Conservation (phyloP, 2,888 invertebrate genomes). For the Monopis laevigella region DNA sequence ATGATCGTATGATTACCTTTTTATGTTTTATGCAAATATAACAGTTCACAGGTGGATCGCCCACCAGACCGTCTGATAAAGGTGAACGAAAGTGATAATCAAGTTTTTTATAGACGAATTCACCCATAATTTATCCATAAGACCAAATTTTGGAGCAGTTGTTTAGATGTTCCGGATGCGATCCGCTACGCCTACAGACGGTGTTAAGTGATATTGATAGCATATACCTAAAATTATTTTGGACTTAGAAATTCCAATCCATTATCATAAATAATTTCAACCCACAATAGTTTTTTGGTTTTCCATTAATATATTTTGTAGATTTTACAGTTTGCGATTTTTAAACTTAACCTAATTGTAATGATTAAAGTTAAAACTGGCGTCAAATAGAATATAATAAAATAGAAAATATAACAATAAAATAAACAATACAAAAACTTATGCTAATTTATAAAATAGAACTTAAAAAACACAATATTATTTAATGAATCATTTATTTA, state of each 20-base stretch:
- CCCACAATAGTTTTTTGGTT: conserved; percentile 8
- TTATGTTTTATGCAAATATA: conserved; percentile 4
- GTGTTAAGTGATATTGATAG: conserved; percentile 28
- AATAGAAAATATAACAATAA: no score
- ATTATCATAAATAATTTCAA: conserved; percentile 38
- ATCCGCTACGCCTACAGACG: conserved; percentile 33
- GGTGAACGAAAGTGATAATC: conserved; percentile 29
- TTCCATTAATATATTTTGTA: no score
- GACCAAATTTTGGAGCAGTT: conserved; percentile 28
- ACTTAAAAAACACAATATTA: no score
- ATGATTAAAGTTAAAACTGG: no score
- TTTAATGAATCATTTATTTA: no score
- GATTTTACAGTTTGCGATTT: no score
- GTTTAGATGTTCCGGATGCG: conserved; percentile 38
- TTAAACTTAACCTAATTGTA: no score
- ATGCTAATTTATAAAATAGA: no score
- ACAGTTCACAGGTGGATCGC: conserved; percentile 3
- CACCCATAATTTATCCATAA: conserved; percentile 26
- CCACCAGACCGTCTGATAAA: neutral
- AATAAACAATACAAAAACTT: no score
- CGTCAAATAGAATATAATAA: no score
- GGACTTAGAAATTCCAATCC: conserved; percentile 34
- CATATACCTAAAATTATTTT: no score
- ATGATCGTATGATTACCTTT: no score
- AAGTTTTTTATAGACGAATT: conserved; percentile 34